Evolutionary conservation across 2,113 vertebrate species (phyloP).

Genomic region (Fulmarus glacialis): DNA sequence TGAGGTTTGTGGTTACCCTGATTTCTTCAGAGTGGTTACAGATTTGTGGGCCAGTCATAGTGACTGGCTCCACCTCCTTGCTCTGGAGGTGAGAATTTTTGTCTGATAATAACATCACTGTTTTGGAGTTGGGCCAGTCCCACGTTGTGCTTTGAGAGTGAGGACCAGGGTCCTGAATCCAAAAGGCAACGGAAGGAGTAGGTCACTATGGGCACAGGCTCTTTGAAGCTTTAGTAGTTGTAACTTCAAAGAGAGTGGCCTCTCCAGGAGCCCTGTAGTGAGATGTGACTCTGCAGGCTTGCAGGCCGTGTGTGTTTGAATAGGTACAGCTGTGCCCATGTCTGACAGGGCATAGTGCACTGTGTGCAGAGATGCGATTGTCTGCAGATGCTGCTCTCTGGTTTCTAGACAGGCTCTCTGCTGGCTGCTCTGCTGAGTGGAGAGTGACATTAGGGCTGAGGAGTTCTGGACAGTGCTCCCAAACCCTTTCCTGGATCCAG

Average conservation of each 20-base stretch:
- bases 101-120: background rate
- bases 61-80: background rate
- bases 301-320: background rate
- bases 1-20: conserved; percentile 19
- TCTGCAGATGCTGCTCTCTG: background rate
- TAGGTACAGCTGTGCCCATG: background rate
- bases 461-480: background rate
- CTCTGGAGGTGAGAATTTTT: background rate
- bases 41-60: background rate
- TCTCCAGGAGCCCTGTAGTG: background rate
- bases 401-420: background rate
- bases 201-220: background rate
- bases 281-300: background rate
- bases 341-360: background rate
- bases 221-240: background rate
- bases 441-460: background rate
- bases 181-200: background rate
- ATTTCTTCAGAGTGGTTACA: background rate
- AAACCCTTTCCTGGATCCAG: background rate
- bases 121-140: background rate
- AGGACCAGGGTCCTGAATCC: background rate
- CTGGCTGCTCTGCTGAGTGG: background rate
- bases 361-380: background rate
- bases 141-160: background rate
- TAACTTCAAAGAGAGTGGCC: background rate